Conservation (phyloP, 2,888 invertebrate genomes). For the Apodemia hepburni region DNA sequence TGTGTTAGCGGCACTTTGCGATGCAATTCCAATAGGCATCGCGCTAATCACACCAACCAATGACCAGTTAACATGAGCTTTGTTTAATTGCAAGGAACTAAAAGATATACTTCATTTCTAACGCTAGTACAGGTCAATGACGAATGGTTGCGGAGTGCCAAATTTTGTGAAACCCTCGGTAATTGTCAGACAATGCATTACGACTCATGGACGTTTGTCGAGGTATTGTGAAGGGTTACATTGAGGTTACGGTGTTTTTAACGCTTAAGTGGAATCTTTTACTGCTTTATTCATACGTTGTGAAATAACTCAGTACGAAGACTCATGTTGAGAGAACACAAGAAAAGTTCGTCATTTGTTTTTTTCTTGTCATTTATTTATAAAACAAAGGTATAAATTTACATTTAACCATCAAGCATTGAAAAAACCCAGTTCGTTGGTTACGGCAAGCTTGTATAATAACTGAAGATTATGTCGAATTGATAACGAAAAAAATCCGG, state of each 20-base stretch:
- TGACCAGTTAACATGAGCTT: conserved; percentile 34
- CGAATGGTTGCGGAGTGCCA: conserved; percentile 48
- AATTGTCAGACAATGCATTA: conserved; percentile 70
- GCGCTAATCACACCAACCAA: conserved; percentile 52
- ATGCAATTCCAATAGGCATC: conserved; percentile 57
- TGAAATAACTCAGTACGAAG: neutral
- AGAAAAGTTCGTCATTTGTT: no score
- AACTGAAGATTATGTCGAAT: no score
- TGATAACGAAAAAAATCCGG: no score
- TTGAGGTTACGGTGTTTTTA: conserved; percentile 47
- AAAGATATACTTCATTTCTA: conserved; percentile 8
- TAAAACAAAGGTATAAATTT: no score
- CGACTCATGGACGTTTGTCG: conserved; percentile 63
- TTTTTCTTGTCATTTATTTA: no score
- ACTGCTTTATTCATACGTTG: conserved; percentile 24
- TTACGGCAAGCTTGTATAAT: no score
- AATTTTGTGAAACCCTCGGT: conserved; percentile 67
- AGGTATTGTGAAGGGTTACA: conserved; percentile 52
- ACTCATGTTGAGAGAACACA: no score
- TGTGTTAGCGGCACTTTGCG: conserved; percentile 68
- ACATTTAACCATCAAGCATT: no score
- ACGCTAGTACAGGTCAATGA: conserved; percentile 31
- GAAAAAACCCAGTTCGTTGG: no score
- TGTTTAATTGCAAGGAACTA: conserved; percentile 33
- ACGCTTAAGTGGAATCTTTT: conserved; percentile 18